These are phyloP conservation scores for Canis aureus DNA, from an alignment of 2,113 vertebrate genomes.

Conservation along the genomic window DNA sequence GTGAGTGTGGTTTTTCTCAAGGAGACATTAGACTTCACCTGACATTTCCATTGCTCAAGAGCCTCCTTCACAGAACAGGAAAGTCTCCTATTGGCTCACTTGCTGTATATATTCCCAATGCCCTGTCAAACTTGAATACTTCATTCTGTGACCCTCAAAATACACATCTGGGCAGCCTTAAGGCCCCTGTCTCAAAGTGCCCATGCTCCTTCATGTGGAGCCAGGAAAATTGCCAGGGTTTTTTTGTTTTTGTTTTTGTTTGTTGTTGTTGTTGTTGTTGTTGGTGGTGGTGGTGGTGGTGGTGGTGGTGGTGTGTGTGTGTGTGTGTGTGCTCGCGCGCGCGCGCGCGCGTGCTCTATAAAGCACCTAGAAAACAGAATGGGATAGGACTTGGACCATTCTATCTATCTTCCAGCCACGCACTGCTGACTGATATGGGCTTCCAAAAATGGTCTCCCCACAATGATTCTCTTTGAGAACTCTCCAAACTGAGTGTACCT, in stretches of 20 bases:
- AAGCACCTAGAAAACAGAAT: neutral
- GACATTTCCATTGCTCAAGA: neutral
- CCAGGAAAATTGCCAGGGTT: neutral
- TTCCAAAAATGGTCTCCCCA: neutral
- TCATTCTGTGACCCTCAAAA: neutral
- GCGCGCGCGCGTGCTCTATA: neutral
- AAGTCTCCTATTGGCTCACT: neutral
- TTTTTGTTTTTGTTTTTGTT: neutral
- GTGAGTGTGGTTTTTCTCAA: neutral
- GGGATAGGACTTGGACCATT: neutral
- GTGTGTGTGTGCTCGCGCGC: too few species aligned
- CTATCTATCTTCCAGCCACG: neutral
- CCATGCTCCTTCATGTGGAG: neutral
- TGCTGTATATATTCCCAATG: neutral
- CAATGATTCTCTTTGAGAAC: neutral
- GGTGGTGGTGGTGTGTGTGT: too few species aligned
- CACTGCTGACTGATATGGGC: neutral
- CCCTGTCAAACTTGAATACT: neutral
- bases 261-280: too few species aligned
- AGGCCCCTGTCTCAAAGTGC: neutral
- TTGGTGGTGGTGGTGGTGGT: too few species aligned
- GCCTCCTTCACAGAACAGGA: neutral
- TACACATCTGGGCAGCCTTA: neutral
- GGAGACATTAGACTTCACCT: neutral
- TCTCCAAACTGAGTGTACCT: neutral